These are phyloP conservation scores for Torymus aiolomorphi DNA, from an alignment of 2,888 invertebrate species.

Conservation along the genomic window DNA sequence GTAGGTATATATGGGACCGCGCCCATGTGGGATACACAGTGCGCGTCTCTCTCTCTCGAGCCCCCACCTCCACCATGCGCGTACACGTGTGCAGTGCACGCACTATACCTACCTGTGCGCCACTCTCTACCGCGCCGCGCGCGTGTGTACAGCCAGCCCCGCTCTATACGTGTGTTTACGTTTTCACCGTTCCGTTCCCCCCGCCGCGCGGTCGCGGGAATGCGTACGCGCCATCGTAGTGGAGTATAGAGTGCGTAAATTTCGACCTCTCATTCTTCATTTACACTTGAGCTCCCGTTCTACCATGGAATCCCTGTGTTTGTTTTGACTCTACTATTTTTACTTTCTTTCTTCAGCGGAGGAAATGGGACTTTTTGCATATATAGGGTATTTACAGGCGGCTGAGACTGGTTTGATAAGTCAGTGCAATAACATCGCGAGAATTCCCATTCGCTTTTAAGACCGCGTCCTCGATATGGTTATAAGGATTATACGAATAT, in stretches of 20 bases:
- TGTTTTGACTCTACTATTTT: no score
- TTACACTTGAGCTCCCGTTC: no score
- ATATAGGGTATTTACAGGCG: no score
- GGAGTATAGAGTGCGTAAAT: constrained; percentile 28
- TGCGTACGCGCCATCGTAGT: neutral
- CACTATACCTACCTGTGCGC: constrained; percentile 16
- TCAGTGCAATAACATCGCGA: no score
- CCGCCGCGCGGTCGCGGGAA: constrained; percentile 11
- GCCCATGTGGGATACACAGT: constrained; percentile 29
- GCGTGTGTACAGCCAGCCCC: neutral
- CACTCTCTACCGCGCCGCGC: neutral
- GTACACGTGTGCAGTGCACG: neutral
- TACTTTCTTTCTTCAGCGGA: no score
- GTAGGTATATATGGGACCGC: constrained; percentile 21
- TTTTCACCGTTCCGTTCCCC: constrained; percentile 50
- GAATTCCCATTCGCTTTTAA: no score
- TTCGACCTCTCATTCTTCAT: neutral
- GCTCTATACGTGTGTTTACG: constrained; percentile 57
- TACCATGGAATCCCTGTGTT: no score
- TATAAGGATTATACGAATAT: constrained; percentile 1
- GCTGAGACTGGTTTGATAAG: no score
- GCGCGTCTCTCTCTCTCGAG: neutral
- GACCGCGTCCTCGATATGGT: neutral
- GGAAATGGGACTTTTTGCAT: no score
- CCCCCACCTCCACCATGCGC: neutral